Conservation (phyloP, 2,888 invertebrate genomes). For the Ophion costatus region DNA sequence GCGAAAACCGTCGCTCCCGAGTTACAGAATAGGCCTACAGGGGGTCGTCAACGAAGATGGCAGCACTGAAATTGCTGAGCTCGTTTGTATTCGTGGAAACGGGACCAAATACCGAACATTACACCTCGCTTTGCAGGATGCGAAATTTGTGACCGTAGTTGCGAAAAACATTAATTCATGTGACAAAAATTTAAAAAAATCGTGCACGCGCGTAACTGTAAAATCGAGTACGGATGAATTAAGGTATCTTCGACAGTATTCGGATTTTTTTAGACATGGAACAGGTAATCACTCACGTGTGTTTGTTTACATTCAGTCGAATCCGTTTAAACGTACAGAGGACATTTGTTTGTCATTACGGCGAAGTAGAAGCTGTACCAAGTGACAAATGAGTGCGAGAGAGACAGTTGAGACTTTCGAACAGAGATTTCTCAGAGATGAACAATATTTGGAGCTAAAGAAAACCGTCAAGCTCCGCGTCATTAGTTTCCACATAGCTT, state of each 20-base stretch:
- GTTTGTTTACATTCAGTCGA: conserved; percentile 2
- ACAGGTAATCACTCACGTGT: conserved; percentile 19
- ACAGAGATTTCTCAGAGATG: neutral
- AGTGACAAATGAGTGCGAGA: neutral
- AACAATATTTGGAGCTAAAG: neutral
- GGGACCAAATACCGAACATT: neutral
- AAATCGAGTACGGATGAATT: neutral
- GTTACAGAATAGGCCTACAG: no score
- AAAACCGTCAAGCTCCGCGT: neutral
- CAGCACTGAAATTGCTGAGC: neutral
- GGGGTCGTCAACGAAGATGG: neutral
- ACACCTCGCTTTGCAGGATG: neutral
- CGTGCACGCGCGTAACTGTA: neutral
- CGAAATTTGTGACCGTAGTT: neutral
- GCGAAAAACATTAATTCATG: neutral
- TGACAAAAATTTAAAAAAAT: neutral
- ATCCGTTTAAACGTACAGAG: neutral
- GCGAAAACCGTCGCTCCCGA: no score
- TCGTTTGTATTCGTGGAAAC: neutral
- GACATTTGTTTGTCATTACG: neutral
- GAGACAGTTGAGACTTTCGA: neutral
- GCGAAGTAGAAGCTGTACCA: neutral
- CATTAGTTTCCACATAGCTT: neutral
- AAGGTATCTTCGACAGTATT: neutral
- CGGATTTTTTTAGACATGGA: conserved; percentile 32